Conservation (phyloP, 92 coral and sea anemone species). For the Porites cylindrica region DNA sequence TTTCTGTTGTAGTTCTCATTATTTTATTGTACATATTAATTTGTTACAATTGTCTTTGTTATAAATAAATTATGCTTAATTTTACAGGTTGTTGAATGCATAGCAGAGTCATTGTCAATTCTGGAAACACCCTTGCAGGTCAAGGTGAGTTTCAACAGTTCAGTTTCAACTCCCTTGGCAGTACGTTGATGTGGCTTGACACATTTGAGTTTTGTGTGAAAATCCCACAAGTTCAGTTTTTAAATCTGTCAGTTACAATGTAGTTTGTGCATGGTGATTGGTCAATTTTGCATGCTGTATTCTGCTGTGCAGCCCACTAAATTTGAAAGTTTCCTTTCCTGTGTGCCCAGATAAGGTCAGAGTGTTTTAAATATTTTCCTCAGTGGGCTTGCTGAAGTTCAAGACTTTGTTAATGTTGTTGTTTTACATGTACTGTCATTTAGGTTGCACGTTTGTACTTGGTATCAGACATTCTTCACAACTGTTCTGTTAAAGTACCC, state of each 20-base stretch:
- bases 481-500: slow-evolving; percentile 97
- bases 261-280: no score
- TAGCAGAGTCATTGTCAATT: slow-evolving; percentile 93
- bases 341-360: no score
- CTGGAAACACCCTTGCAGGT: slow-evolving; percentile 94
- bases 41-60: no score
- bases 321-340: no score
- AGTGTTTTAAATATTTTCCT: not conserved
- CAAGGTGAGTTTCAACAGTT: slow-evolving; percentile 53
- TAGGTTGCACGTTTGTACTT: slow-evolving; percentile 89
- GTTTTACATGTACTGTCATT: not conserved
- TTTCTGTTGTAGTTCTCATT: no score
- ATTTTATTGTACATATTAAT: no score
- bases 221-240: no score
- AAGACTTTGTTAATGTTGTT: not conserved
- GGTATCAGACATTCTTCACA: slow-evolving; percentile 93
- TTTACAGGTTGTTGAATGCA: slow-evolving; percentile 87
- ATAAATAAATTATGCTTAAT: not conserved
- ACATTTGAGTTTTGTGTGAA: not conserved
- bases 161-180: not conserved
- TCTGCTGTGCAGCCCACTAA: no score
- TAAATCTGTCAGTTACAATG: no score
- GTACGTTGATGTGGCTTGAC: not conserved
- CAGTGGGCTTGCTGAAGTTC: not conserved
- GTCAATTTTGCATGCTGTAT: no score